phyloP scores from a whole-genome alignment of 2,888 invertebrate genomes.

The Nomada goodeniana region DNA sequence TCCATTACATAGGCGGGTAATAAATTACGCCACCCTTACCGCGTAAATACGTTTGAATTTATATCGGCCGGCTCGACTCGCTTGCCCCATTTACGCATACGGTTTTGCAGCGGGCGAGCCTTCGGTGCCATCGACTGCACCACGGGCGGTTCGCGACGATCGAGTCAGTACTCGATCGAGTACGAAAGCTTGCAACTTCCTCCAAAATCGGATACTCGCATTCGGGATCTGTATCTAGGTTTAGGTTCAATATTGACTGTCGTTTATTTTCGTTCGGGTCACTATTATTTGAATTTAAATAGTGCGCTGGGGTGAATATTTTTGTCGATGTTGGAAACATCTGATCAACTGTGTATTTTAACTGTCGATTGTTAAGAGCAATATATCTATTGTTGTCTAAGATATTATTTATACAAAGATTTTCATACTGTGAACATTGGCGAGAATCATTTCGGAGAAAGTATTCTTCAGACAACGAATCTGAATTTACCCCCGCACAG shows the following conservation, averaged over 20 bases:
- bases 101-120: conserved; percentile 65
- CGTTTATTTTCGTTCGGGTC: no score
- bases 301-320: no score
- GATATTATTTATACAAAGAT: no score
- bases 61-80: conserved; percentile 63
- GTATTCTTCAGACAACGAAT: no score
- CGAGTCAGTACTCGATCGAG: conserved; percentile 35
- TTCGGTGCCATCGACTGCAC: not conserved
- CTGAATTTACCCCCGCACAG: no score
- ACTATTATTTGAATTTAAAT: no score
- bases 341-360: no score
- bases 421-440: no score
- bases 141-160: conserved; percentile 10
- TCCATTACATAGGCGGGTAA: conserved; percentile 68
- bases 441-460: no score
- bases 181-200: conserved; percentile 17
- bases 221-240: not conserved
- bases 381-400: no score
- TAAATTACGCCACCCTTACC: conserved; percentile 75
- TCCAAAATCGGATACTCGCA: not conserved
- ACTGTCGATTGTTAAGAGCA: no score
- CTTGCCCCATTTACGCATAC: conserved; percentile 80
- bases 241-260: not conserved
- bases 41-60: conserved; percentile 74
- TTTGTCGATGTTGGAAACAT: no score